Base-by-base conservation (phyloP, 1,140 invertebrate genomes). In the Nymphalis io region DNA sequence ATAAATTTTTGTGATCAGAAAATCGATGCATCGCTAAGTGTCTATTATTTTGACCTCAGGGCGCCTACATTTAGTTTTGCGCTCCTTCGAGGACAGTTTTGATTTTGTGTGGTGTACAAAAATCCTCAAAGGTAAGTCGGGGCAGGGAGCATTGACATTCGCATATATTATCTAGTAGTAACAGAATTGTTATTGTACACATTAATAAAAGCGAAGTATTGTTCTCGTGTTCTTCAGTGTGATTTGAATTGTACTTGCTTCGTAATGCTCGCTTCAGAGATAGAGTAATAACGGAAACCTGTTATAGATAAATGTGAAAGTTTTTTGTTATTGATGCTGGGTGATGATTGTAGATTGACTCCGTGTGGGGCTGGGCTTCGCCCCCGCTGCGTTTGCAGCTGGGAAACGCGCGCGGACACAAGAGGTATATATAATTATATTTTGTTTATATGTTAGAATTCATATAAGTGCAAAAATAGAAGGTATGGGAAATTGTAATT, bases 351-450 rank as follows among this genome's bases (percentile, higher is more conserved):
- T 91, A 96, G 96, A 96, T 96, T 95, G 96, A 96, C 93, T 95
- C 95, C 87, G 95, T 96, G 95, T 97, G 96, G 96, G 96, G 95
- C 93, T 97, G 96, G 96, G 95, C 95, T 93, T 96, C 96, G 93
- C 96, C 96, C 94, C 96, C 96, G 94, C 95, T 96, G 94, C 95
- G 95, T 84, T 94, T 96, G 92, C 95, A 95, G 92, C 93, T 95
- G 93, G 93, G 94, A 86, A 93, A 94, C 92, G 93, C 92, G 92
- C 92, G 93, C 89, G 88, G 92, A 86, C 92, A 93, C 90, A 92
- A 93, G 87, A 92, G 92, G 93, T 92, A 84, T 83, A 20, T 38
- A 44, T 51, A 42, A 15, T 21, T 23, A 20, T n/a, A 3, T 20
- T 51, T 12, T 51, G 46, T 51, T 51, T 51, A 51, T 51, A 51